These are phyloP conservation scores for Brassicogethes aeneus DNA, from an alignment of 2,888 invertebrate genomes.

Conservation along the genomic window DNA sequence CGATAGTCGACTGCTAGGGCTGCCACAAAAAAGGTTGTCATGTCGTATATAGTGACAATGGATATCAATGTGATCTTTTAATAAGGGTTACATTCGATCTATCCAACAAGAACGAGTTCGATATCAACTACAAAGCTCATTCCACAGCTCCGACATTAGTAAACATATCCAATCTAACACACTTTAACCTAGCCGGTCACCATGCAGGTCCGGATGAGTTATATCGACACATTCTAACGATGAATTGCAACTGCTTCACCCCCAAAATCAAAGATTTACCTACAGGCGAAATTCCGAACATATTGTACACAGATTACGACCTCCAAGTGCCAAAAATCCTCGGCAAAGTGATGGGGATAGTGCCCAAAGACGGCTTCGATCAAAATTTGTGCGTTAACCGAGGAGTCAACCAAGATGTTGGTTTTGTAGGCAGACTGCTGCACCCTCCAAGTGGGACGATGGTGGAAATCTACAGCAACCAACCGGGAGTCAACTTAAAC, in stretches of 20 bases:
- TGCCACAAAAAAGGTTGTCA: too few relatives aligned
- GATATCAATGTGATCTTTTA: slow-evolving; percentile 76
- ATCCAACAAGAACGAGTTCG: slow-evolving; percentile 63
- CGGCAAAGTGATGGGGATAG: slow-evolving; percentile 52
- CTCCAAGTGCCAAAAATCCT: slow-evolving; percentile 57
- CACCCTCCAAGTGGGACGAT: slow-evolving; percentile 65
- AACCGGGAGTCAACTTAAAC: slow-evolving; percentile 82
- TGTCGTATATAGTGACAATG: too few relatives aligned
- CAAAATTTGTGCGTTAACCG: slow-evolving; percentile 70
- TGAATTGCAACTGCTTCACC: slow-evolving; percentile 71
- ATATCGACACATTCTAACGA: slow-evolving; percentile 58
- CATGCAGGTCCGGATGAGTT: slow-evolving; percentile 55
- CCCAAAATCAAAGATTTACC: slow-evolving; percentile 58
- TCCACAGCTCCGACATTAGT: slow-evolving; percentile 70
- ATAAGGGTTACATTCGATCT: slow-evolving; percentile 62
- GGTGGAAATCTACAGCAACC: slow-evolving; percentile 73
- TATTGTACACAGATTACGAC: slow-evolving; percentile 64
- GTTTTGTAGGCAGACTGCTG: slow-evolving; percentile 55
- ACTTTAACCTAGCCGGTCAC: slow-evolving; percentile 87
- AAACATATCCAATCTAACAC: slow-evolving; percentile 78
- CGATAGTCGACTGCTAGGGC: too few relatives aligned
- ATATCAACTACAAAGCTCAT: slow-evolving; percentile 66
- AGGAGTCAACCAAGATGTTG: slow-evolving; percentile 45
- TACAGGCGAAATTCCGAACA: slow-evolving; percentile 62
- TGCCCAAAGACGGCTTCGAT: slow-evolving; percentile 66